Evolutionary conservation across 64 coral and sea anemone genomes (phyloP).

Genomic region (Montipora efflorescens): DNA sequence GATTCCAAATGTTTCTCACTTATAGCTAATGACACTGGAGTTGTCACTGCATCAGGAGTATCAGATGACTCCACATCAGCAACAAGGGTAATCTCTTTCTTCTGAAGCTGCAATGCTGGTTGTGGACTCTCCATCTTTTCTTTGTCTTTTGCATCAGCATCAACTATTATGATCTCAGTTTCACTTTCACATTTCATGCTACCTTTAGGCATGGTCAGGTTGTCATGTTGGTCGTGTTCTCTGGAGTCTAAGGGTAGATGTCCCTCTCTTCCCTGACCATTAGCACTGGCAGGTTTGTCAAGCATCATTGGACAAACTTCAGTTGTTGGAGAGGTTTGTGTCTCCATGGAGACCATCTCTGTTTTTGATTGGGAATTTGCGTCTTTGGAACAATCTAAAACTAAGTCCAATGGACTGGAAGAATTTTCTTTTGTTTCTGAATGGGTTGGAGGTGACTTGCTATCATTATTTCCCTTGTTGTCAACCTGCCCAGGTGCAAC

Average conservation of each 20-base stretch:
- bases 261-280: not conserved
- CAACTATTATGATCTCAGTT: not conserved
- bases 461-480: not conserved
- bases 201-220: not conserved
- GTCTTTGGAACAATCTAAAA: not conserved
- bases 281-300: not conserved
- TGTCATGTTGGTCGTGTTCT: conserved; percentile 43
- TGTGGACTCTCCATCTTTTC: conserved; percentile 22
- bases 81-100: not conserved
- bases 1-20: not conserved
- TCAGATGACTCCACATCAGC: not conserved
- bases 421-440: conserved; percentile 11
- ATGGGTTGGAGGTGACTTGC: not conserved
- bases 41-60: not conserved
- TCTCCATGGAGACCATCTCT: conserved; percentile 32
- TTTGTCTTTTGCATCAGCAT: not conserved
- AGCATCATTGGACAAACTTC: conserved; percentile 15
- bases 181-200: not conserved
- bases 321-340: conserved; percentile 43
- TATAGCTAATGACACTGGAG: not conserved
- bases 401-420: not conserved
- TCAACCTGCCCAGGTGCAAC: not conserved
- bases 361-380: not conserved
- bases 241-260: not conserved
- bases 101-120: not conserved